A percentile compares a stretch with the other conserved stretches of the same genome.
These are phyloP conservation scores for Volucella inanis DNA, from an alignment of 2,888 invertebrate species.

Conservation along the genomic window DNA sequence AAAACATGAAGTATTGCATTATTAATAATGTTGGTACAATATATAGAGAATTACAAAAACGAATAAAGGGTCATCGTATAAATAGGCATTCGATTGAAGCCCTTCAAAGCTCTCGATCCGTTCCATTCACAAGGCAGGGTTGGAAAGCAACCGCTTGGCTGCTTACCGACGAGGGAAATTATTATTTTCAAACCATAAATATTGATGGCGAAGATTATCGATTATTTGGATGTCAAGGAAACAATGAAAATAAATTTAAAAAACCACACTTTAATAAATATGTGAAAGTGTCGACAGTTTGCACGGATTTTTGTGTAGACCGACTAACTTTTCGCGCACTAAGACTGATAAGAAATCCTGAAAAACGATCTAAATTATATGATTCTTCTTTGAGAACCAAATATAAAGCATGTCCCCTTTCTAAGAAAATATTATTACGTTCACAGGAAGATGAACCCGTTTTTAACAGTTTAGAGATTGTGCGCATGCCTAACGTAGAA, in stretches of 20 bases:
- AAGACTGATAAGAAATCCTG: constrained; percentile 76
- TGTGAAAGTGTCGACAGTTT: constrained; percentile 40
- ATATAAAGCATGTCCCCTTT: constrained; percentile 81
- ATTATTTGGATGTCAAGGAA: constrained; percentile 80
- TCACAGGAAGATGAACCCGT: constrained; percentile 80
- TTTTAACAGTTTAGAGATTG: constrained; percentile 80
- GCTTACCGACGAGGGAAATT: constrained; percentile 80
- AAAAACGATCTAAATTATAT: constrained; percentile 76
- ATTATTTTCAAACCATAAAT: constrained; percentile 81
- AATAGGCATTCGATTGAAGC: constrained; percentile 79
- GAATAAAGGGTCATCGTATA: constrained; percentile 78
- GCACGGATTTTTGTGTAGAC: constrained; percentile 77
- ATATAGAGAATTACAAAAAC: constrained; percentile 81
- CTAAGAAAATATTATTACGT: constrained; percentile 79
- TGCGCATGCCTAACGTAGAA: constrained; percentile 81
- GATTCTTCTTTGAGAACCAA: constrained; percentile 77
- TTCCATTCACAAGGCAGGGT: constrained; percentile 81
- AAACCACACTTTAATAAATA: constrained; percentile 76
- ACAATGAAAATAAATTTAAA: constrained; percentile 78
- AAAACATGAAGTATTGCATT: constrained; percentile 81
- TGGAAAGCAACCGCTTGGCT: constrained; percentile 82
- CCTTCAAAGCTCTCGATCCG: constrained; percentile 77
- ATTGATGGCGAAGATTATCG: constrained; percentile 79
- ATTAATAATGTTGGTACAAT: constrained; percentile 83
- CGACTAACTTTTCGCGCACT: constrained; percentile 76